These are phyloP conservation scores for Taenioides sp. DNA, from an alignment of 2,797 vertebrate species.

Conservation along the genomic window DNA sequence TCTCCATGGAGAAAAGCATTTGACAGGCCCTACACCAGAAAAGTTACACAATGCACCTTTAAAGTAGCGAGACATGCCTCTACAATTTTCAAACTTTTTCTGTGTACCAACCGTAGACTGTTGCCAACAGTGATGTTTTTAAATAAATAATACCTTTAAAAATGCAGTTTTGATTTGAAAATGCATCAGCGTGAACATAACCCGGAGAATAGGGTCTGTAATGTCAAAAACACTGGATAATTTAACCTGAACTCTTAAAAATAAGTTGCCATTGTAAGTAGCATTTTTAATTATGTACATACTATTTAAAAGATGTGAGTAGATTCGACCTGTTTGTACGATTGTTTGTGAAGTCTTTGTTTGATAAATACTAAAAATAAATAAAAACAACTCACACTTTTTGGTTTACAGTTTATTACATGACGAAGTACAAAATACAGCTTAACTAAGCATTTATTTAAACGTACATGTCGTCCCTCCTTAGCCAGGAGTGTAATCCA, in stretches of 20 bases:
- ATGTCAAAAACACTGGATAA: conserved; percentile 2
- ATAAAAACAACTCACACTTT: conserved; percentile 49
- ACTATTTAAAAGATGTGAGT: conserved; percentile 32
- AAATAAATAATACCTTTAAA: no score
- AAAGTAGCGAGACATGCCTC: no score
- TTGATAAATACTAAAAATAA: conserved; percentile 61
- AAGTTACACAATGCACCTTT: no score
- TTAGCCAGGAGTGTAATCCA: conserved; percentile 74
- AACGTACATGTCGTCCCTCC: conserved; percentile 66
- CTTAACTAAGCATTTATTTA: conserved; percentile 77
- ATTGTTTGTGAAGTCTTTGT: conserved; percentile 56
- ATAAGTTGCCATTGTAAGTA: conserved; percentile 50
- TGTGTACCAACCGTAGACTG: no score
- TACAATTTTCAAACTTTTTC: no score
- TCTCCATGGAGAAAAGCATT: no score
- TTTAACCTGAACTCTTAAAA: not conserved
- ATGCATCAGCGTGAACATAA: not conserved
- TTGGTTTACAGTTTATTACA: conserved; percentile 80
- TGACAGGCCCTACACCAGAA: no score
- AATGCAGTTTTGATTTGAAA: not conserved
- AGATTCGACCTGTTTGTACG: conserved; percentile 57
- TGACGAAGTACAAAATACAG: conserved; percentile 86
- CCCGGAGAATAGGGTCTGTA: not conserved
- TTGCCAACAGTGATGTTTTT: no score
- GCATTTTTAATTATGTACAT: conserved; percentile 67